Percentiles rank a stretch among this genome's conserved stretches.
Evolutionary conservation across 1,140 invertebrate genomes (phyloP).

Genomic region (Diuraphis noxia): DNA sequence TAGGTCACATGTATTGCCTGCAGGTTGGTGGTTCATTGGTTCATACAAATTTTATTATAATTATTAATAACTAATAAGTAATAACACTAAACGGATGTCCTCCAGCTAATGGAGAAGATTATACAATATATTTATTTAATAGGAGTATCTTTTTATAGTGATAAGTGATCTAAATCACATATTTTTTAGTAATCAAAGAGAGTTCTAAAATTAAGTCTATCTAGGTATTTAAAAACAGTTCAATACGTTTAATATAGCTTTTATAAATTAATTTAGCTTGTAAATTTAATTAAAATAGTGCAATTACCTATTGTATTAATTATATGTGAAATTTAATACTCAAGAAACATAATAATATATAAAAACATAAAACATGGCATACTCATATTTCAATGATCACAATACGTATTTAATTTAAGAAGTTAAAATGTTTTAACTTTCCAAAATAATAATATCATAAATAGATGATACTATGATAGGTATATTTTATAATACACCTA

Average conservation of each 20-base stretch:
- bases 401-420: not conserved
- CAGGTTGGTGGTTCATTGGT: not conserved
- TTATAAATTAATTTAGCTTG: not conserved
- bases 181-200: not conserved
- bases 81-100: not conserved
- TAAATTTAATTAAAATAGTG: not conserved
- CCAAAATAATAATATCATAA: not conserved
- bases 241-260: not conserved
- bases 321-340: not conserved
- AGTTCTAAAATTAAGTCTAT: not conserved
- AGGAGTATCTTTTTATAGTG: not conserved
- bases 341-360: not conserved
- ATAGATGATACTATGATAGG: not conserved
- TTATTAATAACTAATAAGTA: too few species aligned
- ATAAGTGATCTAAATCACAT: not conserved
- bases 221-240: not conserved
- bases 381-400: not conserved
- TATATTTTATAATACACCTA: not conserved
- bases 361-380: not conserved
- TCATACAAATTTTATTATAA: too few species aligned
- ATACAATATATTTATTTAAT: not conserved
- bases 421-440: not conserved
- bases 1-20: not conserved
- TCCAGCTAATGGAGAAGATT: not conserved
- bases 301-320: not conserved